phyloP scores from a whole-genome alignment of 2,888 invertebrate genomes.

The Vandiemenella viatica region DNA sequence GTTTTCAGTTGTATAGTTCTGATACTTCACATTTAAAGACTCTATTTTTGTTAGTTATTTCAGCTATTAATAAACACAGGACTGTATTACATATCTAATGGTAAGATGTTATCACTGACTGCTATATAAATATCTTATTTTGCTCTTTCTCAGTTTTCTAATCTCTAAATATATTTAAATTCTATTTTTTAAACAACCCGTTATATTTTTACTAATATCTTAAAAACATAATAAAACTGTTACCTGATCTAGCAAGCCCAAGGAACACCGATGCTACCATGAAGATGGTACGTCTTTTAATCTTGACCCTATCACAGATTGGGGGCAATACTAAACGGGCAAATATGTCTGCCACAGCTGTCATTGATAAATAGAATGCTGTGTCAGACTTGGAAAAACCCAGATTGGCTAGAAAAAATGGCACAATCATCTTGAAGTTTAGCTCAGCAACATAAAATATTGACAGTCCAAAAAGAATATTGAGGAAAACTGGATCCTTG shows the following conservation, averaged over 20 bases:
- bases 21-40: too few relatives aligned
- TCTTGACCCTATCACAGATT: constrained; percentile 47
- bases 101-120: too few relatives aligned
- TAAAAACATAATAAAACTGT: constrained; percentile 26
- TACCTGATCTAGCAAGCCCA: constrained; percentile 58
- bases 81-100: too few relatives aligned
- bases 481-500: constrained; percentile 56
- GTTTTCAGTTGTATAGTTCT: too few relatives aligned
- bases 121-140: too few relatives aligned
- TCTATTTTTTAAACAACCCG: too few relatives aligned
- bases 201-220: too few relatives aligned
- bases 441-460: constrained; percentile 49
- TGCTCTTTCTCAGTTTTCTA: too few relatives aligned
- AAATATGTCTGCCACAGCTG: constrained; percentile 57
- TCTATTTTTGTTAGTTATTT: too few relatives aligned
- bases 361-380: constrained; percentile 57
- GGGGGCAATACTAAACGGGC: constrained; percentile 58
- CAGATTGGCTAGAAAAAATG: constrained; percentile 17
- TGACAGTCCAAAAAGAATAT: constrained; percentile 53
- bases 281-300: constrained; percentile 56
- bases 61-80: too few relatives aligned
- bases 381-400: constrained; percentile 43
- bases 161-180: too few relatives aligned
- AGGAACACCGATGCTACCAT: constrained; percentile 55
- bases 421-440: constrained; percentile 15